Evolutionary conservation across 2,888 invertebrate genomes (phyloP).

Genomic region (Tridacna gigas): DNA sequence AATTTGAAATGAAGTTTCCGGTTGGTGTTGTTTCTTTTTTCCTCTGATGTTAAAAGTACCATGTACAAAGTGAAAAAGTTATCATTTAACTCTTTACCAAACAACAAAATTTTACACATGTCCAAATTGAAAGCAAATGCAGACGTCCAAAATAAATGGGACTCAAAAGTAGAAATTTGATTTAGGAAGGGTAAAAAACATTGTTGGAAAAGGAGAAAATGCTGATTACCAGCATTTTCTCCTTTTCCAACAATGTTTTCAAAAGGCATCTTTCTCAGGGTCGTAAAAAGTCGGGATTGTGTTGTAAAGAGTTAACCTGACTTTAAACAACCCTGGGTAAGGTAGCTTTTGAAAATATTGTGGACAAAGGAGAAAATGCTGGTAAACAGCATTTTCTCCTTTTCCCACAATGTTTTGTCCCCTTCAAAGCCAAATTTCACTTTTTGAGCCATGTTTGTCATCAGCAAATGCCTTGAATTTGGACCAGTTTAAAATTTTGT

Average conservation of each 20-base stretch:
- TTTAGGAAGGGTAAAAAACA: background rate
- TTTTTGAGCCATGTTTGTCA: too few relatives aligned
- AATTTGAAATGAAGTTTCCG: constrained; percentile 9
- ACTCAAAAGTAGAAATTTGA: too few relatives aligned
- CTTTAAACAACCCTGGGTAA: background rate
- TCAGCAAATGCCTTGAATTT: too few relatives aligned
- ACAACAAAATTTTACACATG: too few relatives aligned
- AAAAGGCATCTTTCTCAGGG: too few relatives aligned
- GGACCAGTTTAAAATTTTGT: too few relatives aligned
- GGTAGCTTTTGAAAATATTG: background rate
- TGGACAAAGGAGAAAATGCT: background rate
- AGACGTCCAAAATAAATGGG: too few relatives aligned
- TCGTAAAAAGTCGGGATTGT: too few relatives aligned
- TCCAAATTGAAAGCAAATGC: too few relatives aligned
- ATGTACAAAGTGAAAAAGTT: background rate
- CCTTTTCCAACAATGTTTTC: background rate
- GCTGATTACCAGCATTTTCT: background rate
- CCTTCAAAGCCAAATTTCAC: too few relatives aligned
- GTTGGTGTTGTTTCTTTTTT: constrained; percentile 1
- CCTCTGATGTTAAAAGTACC: background rate
- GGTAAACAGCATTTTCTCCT: background rate
- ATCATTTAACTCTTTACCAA: too few relatives aligned
- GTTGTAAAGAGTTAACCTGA: too few relatives aligned
- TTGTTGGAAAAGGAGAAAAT: background rate
- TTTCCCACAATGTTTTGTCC: background rate